phyloP scores from a whole-genome alignment of 2,888 invertebrate genomes.

The Therioaphis trifolii region DNA sequence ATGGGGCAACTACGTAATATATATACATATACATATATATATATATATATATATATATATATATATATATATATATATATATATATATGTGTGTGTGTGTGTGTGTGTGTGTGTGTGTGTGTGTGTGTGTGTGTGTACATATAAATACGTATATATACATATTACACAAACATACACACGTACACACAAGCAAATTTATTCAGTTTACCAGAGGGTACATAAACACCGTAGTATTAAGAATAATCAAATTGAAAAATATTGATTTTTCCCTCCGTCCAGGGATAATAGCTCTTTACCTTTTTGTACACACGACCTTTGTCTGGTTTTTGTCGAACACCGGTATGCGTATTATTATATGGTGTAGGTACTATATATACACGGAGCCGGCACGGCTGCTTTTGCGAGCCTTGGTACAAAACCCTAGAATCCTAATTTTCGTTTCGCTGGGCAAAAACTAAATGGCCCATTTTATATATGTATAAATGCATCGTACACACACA shows the following conservation, averaged over 20 bases:
- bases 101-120: no score
- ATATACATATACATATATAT: no score
- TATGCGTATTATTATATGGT: not conserved
- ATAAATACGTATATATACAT: no score
- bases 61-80: no score
- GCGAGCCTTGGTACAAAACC: not conserved
- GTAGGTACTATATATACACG: not conserved
- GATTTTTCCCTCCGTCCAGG: slow-evolving; percentile 15
- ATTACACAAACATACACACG: no score
- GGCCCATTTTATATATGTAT: not conserved
- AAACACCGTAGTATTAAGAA: slow-evolving; percentile 5
- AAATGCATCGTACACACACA: no score
- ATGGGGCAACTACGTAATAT: no score
- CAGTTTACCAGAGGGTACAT: not conserved
- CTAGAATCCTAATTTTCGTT: slow-evolving; percentile 14
- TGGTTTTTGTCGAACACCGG: slow-evolving; percentile 21
- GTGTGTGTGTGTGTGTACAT: no score
- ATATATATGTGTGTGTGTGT: no score
- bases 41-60: no score
- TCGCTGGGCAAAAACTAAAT: not conserved
- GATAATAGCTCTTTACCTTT: slow-evolving; percentile 12
- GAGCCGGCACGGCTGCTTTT: not conserved
- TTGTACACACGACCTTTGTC: slow-evolving; percentile 24
- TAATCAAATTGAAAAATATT: slow-evolving; percentile 37
- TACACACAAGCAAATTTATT: slow-evolving; percentile 9